Conservation (phyloP, 1,140 invertebrate species). For the Philotrypesis tridentata region DNA sequence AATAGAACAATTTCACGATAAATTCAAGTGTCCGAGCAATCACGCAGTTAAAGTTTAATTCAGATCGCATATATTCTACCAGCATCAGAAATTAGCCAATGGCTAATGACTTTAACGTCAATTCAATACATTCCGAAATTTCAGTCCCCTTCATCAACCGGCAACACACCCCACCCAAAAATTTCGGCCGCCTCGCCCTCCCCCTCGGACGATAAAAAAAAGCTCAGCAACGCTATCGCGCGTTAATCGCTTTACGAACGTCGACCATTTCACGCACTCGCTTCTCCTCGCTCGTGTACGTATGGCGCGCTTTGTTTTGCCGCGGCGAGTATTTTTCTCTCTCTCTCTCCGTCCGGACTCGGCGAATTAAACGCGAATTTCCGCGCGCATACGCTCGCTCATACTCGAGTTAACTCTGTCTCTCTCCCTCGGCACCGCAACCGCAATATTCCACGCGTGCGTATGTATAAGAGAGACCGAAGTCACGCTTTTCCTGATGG, state of each 20-base stretch:
- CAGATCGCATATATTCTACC: no score
- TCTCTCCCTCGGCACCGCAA: neutral
- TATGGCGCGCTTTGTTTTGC: neutral
- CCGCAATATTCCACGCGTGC: neutral
- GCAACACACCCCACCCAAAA: neutral
- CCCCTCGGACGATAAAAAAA: neutral
- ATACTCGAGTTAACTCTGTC: constrained; percentile 18
- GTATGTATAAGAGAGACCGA: neutral
- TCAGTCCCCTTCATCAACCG: neutral
- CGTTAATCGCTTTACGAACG: constrained; percentile 28
- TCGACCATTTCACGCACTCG: neutral
- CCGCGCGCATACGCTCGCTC: neutral
- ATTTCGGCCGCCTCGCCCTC: neutral
- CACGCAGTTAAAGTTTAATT: no score
- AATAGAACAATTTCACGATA: no score
- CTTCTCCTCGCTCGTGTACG: neutral
- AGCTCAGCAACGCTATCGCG: neutral
- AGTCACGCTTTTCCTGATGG: neutral
- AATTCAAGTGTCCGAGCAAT: no score
- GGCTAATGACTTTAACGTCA: no score
- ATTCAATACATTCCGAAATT: neutral
- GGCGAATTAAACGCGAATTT: constrained; percentile 39
- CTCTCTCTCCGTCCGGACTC: neutral
- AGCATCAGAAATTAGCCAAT: no score
- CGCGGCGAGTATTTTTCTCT: no score